Evolutionary conservation across 2,113 vertebrate genomes (phyloP), one percentile per base, ranked within the genome.

Genomic region (Heterotilapia buettikoferi): DNA sequence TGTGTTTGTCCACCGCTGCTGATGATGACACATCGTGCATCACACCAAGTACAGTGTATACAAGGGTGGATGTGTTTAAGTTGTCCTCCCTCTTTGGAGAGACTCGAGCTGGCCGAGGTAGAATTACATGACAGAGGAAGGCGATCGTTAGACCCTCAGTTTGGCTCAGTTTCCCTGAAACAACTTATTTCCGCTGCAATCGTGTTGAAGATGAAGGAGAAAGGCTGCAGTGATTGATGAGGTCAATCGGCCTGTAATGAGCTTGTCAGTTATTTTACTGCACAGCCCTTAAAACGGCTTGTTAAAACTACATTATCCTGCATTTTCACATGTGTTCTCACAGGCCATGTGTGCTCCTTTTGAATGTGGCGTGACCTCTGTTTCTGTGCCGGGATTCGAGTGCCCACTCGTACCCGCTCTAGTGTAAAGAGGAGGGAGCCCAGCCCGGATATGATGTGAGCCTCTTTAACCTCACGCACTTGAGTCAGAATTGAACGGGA

Each of bases 391-490:
- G 78, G 88, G 61, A 76, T 50, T 92, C 14, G 90, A 94, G 92
- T 86, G 78, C 86, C 90, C 89, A 88, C 88, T 94, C 80, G 50
- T 52, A 56, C 82, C 84, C 66, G 71, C 71, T 85, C 86, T 84
- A 81, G 85, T 90, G 53, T 86, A 79, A 91, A 87, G 84, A 89
- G 80, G 36, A 52, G 4, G 57, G 9, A 52, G 29, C 47, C 36
- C 54, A 59, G 31, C 85, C 82, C 87, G 86, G 92, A 95, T 92
- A 89, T 95, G 94, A 95, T 93, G 92, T 54, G 84, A 90, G 91
- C 88, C 91, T 91, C 87, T 96, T 96, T 95, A 96, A 95, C 94
- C 93, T 89, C 89, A 83, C 85, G 83, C 93, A 95, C 96, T 95
- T 88, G 73, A 94, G 83, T 82, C 73, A 92, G 92, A 94, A 93